Percentiles rank a stretch among this genome's conserved stretches.
Evolutionary conservation across 2,113 vertebrate species (phyloP).

Genomic region (Gobius niger): DNA sequence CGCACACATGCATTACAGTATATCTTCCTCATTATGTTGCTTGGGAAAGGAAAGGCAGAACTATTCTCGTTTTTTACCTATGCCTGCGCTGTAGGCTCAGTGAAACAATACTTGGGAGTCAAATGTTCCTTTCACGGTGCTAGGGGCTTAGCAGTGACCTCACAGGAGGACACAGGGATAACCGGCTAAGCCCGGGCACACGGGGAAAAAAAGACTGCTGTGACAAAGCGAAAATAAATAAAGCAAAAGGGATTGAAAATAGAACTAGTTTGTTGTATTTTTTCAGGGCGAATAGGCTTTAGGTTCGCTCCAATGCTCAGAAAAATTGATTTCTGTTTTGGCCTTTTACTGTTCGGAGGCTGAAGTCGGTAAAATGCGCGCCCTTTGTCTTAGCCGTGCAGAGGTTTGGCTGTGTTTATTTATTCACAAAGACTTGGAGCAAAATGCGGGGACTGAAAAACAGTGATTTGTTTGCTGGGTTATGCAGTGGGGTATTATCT

Average conservation of each 20-base stretch:
- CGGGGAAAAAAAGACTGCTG: not conserved
- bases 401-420: not conserved
- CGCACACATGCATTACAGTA: not conserved
- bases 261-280: conserved; percentile 1
- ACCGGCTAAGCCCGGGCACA: conserved; percentile 2
- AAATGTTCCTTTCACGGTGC: conserved; percentile 16
- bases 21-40: not conserved
- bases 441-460: conserved; percentile 1
- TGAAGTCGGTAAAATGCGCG: conserved; percentile 3
- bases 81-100: not conserved
- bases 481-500: not conserved
- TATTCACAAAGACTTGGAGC: not conserved
- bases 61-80: not conserved
- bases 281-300: not conserved
- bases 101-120: conserved; percentile 28
- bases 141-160: conserved; percentile 12
- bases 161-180: conserved; percentile 3
- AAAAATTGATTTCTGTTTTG: conserved; percentile 19
- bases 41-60: not conserved
- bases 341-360: conserved; percentile 1
- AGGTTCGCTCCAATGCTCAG: not conserved
- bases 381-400: conserved; percentile 1
- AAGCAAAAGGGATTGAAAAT: not conserved
- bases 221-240: conserved; percentile 19
- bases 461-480: not conserved